Evolutionary conservation across 2,797 vertebrate species (phyloP), one percentile per base, ranked within the genome.

Genomic region (Ceyx erithaca): DNA sequence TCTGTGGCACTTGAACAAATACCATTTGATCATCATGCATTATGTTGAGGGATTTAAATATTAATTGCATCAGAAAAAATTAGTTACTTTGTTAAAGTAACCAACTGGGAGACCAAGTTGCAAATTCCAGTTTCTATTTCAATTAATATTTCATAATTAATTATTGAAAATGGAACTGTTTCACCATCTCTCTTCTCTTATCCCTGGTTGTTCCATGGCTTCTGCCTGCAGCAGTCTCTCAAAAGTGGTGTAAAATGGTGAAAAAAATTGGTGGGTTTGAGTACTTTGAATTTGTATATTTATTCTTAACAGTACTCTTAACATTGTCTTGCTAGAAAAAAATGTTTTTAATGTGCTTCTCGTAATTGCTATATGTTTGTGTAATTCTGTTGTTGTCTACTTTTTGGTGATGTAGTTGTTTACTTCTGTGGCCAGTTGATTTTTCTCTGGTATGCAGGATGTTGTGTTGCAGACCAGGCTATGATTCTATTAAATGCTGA

Each of bases 121-220:
- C 59, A 72, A 72, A 85, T 80, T 58, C 51, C 40, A 45, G 67
- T 59, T 90, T 86, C 59, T 55, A 17, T 80, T 85, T 72, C 63
- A 78, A 61, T 93, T 83, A 87, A 58, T 92, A 79, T 81, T 91
- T 95, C 9, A 21, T 78, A 66, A 59, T 91, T 85, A 75, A 76
- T 92, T 82, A 5, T 68, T 71, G 87, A 68, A 85, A 82, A 80
- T 61, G 6, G 26, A 83, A 67, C 16, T 62, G 14, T 23, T 90
- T 85, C 28, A 19, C 62, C 30, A 55, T 52, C 30, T 8, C 7
- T 81, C 45, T 18, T 83, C n/a, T 31, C 64, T 67, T 85, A 55
- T 64, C 35, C 22, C n/a, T 61, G 35, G 43, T 55, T 86, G 16
- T 80, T 84, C 21, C 3, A 0, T 46, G 55, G 25, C 68, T 89